Evolutionary conservation across 2,888 invertebrate genomes (phyloP).

Genomic region (Chrysolina haemoptera): DNA sequence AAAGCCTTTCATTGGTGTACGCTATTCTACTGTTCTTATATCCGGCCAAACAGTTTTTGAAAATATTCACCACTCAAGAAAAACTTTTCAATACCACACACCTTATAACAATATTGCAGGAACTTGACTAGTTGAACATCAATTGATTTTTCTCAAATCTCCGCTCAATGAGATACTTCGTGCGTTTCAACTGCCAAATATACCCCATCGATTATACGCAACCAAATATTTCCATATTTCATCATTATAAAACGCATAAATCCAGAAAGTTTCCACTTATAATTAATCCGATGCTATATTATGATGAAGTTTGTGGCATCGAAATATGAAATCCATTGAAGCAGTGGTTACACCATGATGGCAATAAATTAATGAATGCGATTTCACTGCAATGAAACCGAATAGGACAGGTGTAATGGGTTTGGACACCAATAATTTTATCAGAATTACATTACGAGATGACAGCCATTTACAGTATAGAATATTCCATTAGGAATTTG

Average conservation of each 20-base stretch:
- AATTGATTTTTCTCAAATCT: neutral
- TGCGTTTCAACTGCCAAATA: no score
- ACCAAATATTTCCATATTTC: neutral
- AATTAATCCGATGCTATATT: constrained; percentile 4
- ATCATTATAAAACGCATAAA: neutral
- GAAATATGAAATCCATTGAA: constrained; percentile 10
- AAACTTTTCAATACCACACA: no score
- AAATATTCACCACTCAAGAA: no score
- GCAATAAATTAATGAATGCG: constrained; percentile 1
- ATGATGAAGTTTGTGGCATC: neutral
- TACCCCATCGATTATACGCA: no score
- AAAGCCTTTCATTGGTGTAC: no score
- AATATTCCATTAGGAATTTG: no score
- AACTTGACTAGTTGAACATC: no score
- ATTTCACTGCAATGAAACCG: neutral
- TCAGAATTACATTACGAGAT: neutral
- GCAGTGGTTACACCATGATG: neutral
- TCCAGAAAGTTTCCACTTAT: constrained; percentile 1
- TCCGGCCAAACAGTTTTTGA: no score
- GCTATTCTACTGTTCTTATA: no score
- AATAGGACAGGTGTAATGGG: neutral
- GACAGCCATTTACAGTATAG: no score
- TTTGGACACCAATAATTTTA: neutral
- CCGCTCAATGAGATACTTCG: neutral
- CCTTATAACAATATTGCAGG: no score